Percentiles rank a stretch among this genome's conserved stretches.
Conservation (phyloP, 2,888 invertebrate species). For the Alloplasta piceator region DNA sequence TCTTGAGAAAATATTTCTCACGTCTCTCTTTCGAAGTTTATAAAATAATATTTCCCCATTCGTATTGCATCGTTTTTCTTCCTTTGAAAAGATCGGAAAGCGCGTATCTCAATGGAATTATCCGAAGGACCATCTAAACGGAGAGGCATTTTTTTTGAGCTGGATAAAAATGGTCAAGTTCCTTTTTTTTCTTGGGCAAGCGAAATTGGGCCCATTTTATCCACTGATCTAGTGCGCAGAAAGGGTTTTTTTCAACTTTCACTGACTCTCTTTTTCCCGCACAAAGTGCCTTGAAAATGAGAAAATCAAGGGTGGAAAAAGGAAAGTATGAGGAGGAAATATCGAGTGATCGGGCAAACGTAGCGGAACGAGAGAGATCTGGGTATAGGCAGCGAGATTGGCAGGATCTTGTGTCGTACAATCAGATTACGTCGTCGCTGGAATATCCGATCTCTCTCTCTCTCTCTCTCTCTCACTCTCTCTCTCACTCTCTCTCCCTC, state of each 20-base stretch:
- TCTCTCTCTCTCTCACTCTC: not conserved
- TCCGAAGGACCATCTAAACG: too few relatives aligned
- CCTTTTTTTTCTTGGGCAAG: not conserved
- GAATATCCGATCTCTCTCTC: constrained; percentile 9
- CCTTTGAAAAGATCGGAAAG: not conserved
- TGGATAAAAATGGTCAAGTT: too few relatives aligned
- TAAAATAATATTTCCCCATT: not conserved
- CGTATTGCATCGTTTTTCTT: not conserved
- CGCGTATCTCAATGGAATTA: too few relatives aligned
- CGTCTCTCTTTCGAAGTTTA: not conserved
- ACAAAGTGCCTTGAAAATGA: constrained; percentile 9
- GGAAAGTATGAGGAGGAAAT: constrained; percentile 43
- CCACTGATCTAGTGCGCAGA: not conserved
- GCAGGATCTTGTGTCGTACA: constrained; percentile 58
- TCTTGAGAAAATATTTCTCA: not conserved
- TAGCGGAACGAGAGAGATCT: constrained; percentile 12
- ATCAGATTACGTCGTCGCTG: constrained; percentile 60
- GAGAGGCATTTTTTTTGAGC: too few relatives aligned
- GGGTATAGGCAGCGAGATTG: constrained; percentile 42
- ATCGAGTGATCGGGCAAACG: constrained; percentile 39
- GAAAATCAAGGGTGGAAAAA: constrained; percentile 4
- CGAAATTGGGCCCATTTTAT: not conserved
- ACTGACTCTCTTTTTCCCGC: not conserved
- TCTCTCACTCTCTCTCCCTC: constrained; percentile 1
- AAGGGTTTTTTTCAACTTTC: not conserved